Percentiles rank a stretch among this genome's conserved stretches.
These are phyloP conservation scores for silkworm (Bombyx mori) DNA, from an alignment of 1,140 invertebrate genomes.

Conservation along the genomic window ASM3026992v2 NC_085129.1:18324501-18325000, in stretches of 20 bases:
- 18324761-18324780: too few relatives aligned
- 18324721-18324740: too few relatives aligned
- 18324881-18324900: background rate
- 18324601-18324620: slow-evolving; percentile 33
- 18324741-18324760: too few relatives aligned
- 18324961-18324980: too few relatives aligned
- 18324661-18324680: too few relatives aligned
- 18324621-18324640: background rate
- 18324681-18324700: too few relatives aligned
- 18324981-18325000: too few relatives aligned
- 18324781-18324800: too few relatives aligned
- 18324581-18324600: slow-evolving; percentile 25
- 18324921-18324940: background rate
- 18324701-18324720: too few relatives aligned
- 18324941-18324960: too few relatives aligned
- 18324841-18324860: background rate
- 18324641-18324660: background rate
- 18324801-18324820: too few relatives aligned
- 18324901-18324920: background rate
- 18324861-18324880: background rate
- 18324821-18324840: too few relatives aligned
- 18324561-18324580: slow-evolving; percentile 49
- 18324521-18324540: slow-evolving; percentile 41
- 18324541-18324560: slow-evolving; percentile 46
- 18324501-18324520: slow-evolving; percentile 43